Conservation (phyloP, 1,140 invertebrate genomes). For the Drosophila ficusphila region DNA sequence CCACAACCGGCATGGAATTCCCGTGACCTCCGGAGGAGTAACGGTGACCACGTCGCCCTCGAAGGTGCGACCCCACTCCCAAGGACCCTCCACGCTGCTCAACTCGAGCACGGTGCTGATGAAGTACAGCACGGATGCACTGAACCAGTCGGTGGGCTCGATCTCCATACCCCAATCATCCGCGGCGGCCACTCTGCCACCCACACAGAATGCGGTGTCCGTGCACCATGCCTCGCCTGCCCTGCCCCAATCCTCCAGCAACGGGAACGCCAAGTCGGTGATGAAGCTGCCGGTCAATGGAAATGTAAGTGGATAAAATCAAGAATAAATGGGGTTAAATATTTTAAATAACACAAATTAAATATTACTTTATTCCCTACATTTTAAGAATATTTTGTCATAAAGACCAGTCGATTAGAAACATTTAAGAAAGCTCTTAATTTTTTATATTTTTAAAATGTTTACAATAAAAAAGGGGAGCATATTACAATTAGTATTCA, state of each 20-base stretch:
- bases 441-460: no score
- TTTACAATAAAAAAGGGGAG: no score
- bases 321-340: neutral
- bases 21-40: slow-evolving; percentile 86
- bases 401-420: no score
- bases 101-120: slow-evolving; percentile 80
- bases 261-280: slow-evolving; percentile 81
- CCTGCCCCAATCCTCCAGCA: slow-evolving; percentile 66
- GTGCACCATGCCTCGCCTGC: slow-evolving; percentile 83
- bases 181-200: neutral
- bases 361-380: no score
- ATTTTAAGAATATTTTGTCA: no score
- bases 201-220: slow-evolving; percentile 70
- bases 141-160: slow-evolving; percentile 82
- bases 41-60: slow-evolving; percentile 87
- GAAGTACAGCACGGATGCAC: slow-evolving; percentile 81
- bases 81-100: slow-evolving; percentile 84
- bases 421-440: no score
- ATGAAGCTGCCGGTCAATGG: slow-evolving; percentile 82
- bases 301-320: slow-evolving; percentile 45
- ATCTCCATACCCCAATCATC: slow-evolving; percentile 66
- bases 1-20: slow-evolving; percentile 85
- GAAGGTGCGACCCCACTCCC: slow-evolving; percentile 85
- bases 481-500: neutral
- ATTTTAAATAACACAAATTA: no score